Evolutionary conservation across 2,113 vertebrate species (phyloP).

Genomic region (Sceloporus undulatus): DNA sequence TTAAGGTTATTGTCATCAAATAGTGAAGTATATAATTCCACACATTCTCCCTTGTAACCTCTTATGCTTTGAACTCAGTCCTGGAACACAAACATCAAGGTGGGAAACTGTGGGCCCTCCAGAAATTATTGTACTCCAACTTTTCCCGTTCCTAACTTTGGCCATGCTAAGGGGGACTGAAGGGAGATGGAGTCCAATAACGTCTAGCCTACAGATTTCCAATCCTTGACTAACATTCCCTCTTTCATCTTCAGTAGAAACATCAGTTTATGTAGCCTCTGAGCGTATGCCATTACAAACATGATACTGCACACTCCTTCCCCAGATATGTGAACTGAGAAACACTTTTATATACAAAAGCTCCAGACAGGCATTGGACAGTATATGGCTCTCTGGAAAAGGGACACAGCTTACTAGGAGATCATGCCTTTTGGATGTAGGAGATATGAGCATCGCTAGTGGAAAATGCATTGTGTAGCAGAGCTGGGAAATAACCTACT

Average conservation of each 20-base stretch:
- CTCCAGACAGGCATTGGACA: too few species aligned
- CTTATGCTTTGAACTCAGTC: background rate
- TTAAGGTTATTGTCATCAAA: background rate
- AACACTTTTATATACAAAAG: background rate
- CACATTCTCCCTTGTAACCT: background rate
- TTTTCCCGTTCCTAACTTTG: too few species aligned
- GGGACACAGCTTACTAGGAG: background rate
- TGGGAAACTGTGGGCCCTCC: background rate
- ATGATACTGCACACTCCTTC: too few species aligned
- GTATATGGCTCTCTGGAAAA: background rate
- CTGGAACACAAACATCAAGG: background rate
- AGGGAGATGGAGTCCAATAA: too few species aligned
- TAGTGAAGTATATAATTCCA: background rate
- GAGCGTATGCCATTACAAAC: background rate
- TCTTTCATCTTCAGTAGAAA: background rate
- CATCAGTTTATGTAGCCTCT: background rate
- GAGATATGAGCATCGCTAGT: background rate
- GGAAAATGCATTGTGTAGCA: background rate
- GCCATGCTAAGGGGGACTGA: too few species aligned
- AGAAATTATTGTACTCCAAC: background rate
- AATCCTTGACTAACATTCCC: background rate
- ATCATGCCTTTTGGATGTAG: background rate
- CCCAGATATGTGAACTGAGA: background rate
- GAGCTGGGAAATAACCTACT: background rate
- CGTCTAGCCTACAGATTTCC: too few species aligned